Percentiles rank a stretch among this genome's conserved stretches.
Evolutionary conservation across 2,888 invertebrate genomes (phyloP).

Genomic region (Lysandra bellargus): DNA sequence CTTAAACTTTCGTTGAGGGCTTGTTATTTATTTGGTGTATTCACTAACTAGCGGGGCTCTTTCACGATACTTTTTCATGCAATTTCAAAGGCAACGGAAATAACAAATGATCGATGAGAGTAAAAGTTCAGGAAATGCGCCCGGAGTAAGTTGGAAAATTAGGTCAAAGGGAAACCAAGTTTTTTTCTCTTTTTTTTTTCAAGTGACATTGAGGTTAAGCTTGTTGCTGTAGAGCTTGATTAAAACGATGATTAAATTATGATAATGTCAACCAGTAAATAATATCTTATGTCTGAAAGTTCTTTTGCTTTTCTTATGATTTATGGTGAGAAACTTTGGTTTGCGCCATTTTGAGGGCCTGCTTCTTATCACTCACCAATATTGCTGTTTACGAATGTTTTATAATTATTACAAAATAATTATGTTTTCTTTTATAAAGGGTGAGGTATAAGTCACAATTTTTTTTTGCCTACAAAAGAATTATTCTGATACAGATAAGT

Average conservation of each 20-base stretch:
- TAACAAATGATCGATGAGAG: not conserved
- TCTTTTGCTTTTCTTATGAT: not conserved
- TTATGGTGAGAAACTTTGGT: too few species aligned
- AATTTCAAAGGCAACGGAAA: not conserved
- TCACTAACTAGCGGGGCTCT: too few species aligned
- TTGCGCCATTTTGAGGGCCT: too few species aligned
- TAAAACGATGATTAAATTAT: not conserved
- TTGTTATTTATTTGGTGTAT: not conserved
- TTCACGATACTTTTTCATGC: too few species aligned
- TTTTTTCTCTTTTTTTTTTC: constrained; percentile 3
- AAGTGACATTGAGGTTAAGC: not conserved
- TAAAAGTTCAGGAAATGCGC: not conserved
- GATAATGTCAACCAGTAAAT: not conserved
- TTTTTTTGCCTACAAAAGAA: too few species aligned
- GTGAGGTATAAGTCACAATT: too few species aligned
- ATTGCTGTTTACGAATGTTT: too few species aligned
- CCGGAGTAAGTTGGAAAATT: not conserved
- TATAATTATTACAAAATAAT: too few species aligned
- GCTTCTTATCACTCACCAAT: too few species aligned
- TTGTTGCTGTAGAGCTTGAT: not conserved
- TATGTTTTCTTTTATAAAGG: too few species aligned
- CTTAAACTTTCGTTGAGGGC: not conserved
- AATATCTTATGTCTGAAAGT: not conserved
- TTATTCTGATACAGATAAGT: too few species aligned
- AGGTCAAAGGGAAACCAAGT: not conserved